phyloP scores from a whole-genome alignment of 2,113 vertebrate genomes.

The Irena cyanogastra region DNA sequence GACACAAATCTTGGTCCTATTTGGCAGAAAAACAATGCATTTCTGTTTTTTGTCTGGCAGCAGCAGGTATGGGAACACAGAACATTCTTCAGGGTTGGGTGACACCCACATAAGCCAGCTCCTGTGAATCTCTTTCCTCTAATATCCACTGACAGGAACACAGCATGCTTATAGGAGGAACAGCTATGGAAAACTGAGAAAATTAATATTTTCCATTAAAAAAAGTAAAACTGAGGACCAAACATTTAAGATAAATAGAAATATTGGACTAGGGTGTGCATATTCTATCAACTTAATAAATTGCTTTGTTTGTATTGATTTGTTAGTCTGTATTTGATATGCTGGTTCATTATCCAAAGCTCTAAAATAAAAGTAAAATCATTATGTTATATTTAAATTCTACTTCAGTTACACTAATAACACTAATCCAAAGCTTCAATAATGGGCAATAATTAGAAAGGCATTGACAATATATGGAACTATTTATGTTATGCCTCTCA shows the following conservation, averaged over 20 bases:
- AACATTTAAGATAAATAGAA: background rate
- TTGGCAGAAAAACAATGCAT: background rate
- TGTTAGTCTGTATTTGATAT: background rate
- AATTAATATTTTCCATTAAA: background rate
- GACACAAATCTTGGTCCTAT: background rate
- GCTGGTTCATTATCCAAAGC: background rate
- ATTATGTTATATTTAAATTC: background rate
- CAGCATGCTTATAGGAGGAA: background rate
- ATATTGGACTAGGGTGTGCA: background rate
- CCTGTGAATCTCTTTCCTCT: background rate
- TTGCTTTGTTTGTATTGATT: background rate
- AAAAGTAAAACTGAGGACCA: background rate
- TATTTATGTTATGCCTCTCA: background rate
- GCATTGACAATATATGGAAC: background rate
- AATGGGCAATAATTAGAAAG: background rate
- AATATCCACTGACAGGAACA: background rate
- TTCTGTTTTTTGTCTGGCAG: background rate
- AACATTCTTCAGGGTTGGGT: background rate
- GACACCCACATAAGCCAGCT: background rate
- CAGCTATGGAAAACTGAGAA: background rate
- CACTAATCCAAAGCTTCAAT: background rate
- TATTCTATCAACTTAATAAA: background rate
- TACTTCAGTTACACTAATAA: background rate
- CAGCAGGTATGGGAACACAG: background rate
- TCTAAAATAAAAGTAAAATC: background rate